A percentile compares a stretch with the other conserved stretches of the same genome.
These are phyloP conservation scores for Morone saxatilis DNA, from an alignment of 2,113 vertebrate species.

Conservation along the genomic window DNA sequence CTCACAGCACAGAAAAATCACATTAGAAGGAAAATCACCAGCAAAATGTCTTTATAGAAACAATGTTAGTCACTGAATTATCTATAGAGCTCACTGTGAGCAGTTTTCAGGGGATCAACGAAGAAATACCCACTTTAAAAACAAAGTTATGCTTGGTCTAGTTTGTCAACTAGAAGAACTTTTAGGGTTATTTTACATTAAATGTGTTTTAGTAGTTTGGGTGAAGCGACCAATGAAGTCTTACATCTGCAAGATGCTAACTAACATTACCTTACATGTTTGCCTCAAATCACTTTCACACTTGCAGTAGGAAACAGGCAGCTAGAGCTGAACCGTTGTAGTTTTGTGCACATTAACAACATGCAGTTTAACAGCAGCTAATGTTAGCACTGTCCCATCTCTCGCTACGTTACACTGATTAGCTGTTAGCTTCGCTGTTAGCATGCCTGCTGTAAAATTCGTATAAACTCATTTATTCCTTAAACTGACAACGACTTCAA, in stretches of 20 bases:
- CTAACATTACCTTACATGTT: no score
- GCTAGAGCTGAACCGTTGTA: rapidly evolving
- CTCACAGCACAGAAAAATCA: not conserved
- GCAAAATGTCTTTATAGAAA: not conserved
- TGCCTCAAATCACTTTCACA: not conserved
- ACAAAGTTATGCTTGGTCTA: no score
- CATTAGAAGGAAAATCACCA: not conserved
- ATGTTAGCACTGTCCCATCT: not conserved
- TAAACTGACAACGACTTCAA: rapidly evolving
- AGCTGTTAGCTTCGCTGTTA: conserved; percentile 25
- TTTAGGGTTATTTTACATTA: no score
- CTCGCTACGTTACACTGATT: not conserved
- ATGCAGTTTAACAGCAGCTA: not conserved
- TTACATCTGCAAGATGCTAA: no score
- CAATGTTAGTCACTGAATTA: not conserved
- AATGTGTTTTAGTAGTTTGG: no score
- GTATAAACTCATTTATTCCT: not conserved
- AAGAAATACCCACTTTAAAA: not conserved
- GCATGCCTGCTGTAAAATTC: not conserved
- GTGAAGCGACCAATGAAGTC: no score
- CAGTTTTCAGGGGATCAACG: no score
- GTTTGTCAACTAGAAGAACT: not conserved
- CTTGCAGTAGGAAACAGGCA: not conserved
- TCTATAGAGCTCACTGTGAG: not conserved
- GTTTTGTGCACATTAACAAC: not conserved